Base-by-base conservation (phyloP, 2,797 vertebrate genomes). In the Phoeniculus purpureus region DNA sequence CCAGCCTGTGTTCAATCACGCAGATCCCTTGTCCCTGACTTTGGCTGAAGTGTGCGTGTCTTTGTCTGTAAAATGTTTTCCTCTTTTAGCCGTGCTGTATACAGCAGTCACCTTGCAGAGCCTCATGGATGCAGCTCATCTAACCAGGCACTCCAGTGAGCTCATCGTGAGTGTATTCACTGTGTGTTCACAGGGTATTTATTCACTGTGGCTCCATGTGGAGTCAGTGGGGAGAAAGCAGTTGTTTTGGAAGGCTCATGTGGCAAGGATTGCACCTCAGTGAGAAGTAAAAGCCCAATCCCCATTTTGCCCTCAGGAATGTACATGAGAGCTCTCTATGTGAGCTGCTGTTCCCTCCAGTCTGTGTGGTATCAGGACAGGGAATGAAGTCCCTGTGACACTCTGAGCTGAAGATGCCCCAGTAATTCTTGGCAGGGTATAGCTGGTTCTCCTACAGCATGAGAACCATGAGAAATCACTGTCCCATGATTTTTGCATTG, bases 61-160 rank as follows among this genome's bases (percentile, higher is more conserved):
- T 90, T 43, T 55, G 10, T 91, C 91, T 87, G 86, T 79, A 47
- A 81, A 62, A 54, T 43, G 54, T 87, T 86, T 74, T 82, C 43
- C 21, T 75, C 32, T 56, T 47, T 26, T 6, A 56, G 51, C 11
- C 64, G 50, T 85, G 62, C 71, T 66, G 43, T 37, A 8, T 18
- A 6, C 9, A 66, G 40, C 34, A 34, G 22, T 45, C 68, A 43
- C 58, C 31, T 70, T 37, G 12, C 29, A 32, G 73, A 54, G 31
- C n/a, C 34, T 43, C 43, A 13, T n/a, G 50, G 52, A 23, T 48
- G 45, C 29, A 10, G 26, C 23, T 37, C 8, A 3, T n/a, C 22
- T 25, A 10, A 58, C 13, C 13, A 29, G 78, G 68, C 2, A 3
- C 45, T 16, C 14, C 2, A 14, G 27, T 19, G 34, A 70, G 54